Evolutionary conservation across 1,140 invertebrate genomes (phyloP), one percentile per base, ranked within the genome.

Genomic region (Coelopa frigida): DNA sequence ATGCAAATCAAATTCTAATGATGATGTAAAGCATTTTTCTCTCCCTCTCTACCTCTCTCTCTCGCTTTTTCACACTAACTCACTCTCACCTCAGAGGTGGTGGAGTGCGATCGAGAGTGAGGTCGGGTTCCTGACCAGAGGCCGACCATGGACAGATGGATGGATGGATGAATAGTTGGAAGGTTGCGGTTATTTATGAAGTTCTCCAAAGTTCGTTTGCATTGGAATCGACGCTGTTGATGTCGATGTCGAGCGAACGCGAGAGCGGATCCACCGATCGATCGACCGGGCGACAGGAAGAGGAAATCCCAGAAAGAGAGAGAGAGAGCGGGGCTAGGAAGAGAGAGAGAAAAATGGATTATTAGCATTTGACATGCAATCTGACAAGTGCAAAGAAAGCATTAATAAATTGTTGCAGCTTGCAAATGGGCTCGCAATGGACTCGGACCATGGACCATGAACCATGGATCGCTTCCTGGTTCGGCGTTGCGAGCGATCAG

Each of bases 291-390:
- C 10, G 21, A 17, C 20, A 15, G 21, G 6, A 18, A 43, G 14
- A 10, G 41, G 7, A 27, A 42, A 42, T 14, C 11, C 18, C 14
- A 15, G 31, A 18, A 39, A 26, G 10, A 31, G n/a, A 14, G 26
- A 21, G 27, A 20, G 33, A 33, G 32, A 11, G n/a, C 21, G 31
- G 18, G 18, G 56, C 29, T 46, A 37, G 31, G 39, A 47, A 39
- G 49, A 55, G 35, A 56, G 48, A 46, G 39, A 46, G 52, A 57
- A 57, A 54, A 59, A 64, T 61, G 64, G 59, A 65, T 64, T 64
- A 64, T 64, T 64, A 61, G 55, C 54, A 61, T 59, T 64, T 53
- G 57, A 61, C 61, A 64, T 61, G 61, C 61, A 58, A 64, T 64
- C 61, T 59, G 61, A 64, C 61, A 64, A 64, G 61, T 64, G 59